phyloP scores from a whole-genome alignment of 1,140 invertebrate genomes.

The Aphaenogaster ashmeadi region DNA sequence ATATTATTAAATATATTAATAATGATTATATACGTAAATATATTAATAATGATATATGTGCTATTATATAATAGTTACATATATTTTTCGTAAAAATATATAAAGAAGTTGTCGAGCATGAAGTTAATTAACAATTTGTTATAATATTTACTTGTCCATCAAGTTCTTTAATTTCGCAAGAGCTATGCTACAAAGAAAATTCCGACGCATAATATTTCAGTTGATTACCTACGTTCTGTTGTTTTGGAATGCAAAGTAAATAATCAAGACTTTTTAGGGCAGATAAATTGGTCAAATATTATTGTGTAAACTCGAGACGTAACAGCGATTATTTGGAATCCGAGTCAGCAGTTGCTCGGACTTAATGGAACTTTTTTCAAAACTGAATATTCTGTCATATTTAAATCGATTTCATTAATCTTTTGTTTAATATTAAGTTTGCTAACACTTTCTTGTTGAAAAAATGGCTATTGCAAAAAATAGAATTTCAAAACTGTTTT shows the following conservation, averaged over 20 bases:
- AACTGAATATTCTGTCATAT: background rate
- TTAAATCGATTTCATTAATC: background rate
- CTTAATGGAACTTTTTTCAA: background rate
- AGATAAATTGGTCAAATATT: background rate
- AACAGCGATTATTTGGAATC: background rate
- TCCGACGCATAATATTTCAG: background rate
- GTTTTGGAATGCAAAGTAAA: background rate
- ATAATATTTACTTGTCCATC: background rate
- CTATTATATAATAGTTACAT: background rate
- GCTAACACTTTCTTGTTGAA: too few species aligned
- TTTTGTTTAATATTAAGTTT: background rate
- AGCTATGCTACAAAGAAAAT: background rate
- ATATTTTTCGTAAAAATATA: background rate
- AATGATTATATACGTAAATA: background rate
- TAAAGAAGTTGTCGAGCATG: background rate
- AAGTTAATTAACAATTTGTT: background rate
- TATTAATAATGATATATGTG: background rate
- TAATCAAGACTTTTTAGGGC: background rate
- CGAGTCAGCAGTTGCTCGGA: background rate
- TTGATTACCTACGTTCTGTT: background rate
- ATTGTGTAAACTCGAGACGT: background rate
- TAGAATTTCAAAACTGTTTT: too few species aligned
- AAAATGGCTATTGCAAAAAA: too few species aligned
- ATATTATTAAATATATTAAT: background rate
- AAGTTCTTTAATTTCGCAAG: background rate